These are phyloP conservation scores for Hybognathus amarus DNA, from an alignment of 2,797 vertebrate genomes.

Conservation along the genomic window DNA sequence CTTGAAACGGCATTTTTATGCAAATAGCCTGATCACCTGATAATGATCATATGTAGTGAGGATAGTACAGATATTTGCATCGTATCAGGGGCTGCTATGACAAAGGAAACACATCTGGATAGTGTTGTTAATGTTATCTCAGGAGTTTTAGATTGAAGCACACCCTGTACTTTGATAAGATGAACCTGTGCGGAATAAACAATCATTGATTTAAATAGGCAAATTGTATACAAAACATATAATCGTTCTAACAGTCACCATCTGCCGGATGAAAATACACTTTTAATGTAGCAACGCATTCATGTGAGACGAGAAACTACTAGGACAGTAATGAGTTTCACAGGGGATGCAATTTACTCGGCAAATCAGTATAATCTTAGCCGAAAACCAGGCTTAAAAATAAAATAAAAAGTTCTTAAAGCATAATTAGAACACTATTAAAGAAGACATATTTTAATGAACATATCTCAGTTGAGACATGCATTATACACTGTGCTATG, in stretches of 20 bases:
- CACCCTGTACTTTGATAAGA: conserved; percentile 28
- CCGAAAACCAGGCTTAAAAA: conserved; percentile 12
- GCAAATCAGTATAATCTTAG: conserved; percentile 32
- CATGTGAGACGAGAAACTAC: conserved; percentile 43
- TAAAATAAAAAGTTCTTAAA: conserved; percentile 1
- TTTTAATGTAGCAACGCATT: conserved; percentile 39
- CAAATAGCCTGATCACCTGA: conserved; percentile 41
- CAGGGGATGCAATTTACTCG: conserved; percentile 36
- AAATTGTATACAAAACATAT: conserved; percentile 53
- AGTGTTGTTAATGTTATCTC: conserved; percentile 35
- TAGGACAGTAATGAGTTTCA: conserved; percentile 50
- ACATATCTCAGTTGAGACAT: conserved; percentile 17
- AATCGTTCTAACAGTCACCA: conserved; percentile 50
- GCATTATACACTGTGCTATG: neutral
- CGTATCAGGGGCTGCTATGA: conserved; percentile 6
- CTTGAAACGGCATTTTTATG: conserved; percentile 61
- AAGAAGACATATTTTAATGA: conserved; percentile 28
- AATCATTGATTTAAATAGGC: conserved; percentile 39
- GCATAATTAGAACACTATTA: conserved; percentile 29
- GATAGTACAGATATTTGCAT: conserved; percentile 38
- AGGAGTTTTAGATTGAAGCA: conserved; percentile 27
- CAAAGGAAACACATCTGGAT: conserved; percentile 35
- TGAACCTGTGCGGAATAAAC: conserved; percentile 25
- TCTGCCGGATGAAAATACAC: conserved; percentile 51
- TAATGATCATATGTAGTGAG: conserved; percentile 34